Conservation (phyloP, 2,888 invertebrate species). For the Rosalia funebris region DNA sequence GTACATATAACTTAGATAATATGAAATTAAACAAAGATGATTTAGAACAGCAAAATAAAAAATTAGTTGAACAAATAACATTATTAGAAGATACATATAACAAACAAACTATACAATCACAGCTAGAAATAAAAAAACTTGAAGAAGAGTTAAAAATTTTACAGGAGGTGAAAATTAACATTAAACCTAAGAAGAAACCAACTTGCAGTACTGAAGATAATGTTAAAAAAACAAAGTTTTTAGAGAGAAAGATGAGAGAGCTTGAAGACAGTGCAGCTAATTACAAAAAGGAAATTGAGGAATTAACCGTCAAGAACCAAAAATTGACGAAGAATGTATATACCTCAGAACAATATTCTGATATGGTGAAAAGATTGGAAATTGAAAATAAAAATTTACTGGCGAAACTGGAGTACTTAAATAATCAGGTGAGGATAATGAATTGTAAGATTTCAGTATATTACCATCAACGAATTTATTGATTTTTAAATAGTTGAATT, state of each 20-base stretch:
- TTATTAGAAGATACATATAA: conserved; percentile 43
- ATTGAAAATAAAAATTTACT: conserved; percentile 15
- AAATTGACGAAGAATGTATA: conserved; percentile 16
- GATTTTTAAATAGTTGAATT: too few relatives aligned
- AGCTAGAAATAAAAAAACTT: conserved; percentile 42
- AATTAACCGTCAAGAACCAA: conserved; percentile 31
- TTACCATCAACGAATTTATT: too few relatives aligned
- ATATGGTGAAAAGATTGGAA: conserved; percentile 4
- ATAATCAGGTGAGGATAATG: not conserved
- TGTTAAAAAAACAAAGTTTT: conserved; percentile 20
- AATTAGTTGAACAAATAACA: conserved; percentile 30
- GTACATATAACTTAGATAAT: conserved; percentile 34
- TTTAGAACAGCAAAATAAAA: conserved; percentile 34
- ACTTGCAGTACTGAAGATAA: not conserved
- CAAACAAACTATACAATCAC: conserved; percentile 42
- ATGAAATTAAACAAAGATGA: conserved; percentile 36
- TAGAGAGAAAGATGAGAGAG: conserved; percentile 34
- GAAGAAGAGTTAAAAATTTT: conserved; percentile 36
- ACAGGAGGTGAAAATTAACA: conserved; percentile 23
- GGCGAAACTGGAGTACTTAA: not conserved
- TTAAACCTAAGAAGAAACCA: conserved; percentile 28
- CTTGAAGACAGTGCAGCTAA: conserved; percentile 30
- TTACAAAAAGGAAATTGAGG: conserved; percentile 24
- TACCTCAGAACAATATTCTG: conserved; percentile 22
- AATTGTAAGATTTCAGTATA: too few relatives aligned